Evolutionary conservation across 2,888 invertebrate species (phyloP).

Genomic region (Napeogenes sylphis): DNA sequence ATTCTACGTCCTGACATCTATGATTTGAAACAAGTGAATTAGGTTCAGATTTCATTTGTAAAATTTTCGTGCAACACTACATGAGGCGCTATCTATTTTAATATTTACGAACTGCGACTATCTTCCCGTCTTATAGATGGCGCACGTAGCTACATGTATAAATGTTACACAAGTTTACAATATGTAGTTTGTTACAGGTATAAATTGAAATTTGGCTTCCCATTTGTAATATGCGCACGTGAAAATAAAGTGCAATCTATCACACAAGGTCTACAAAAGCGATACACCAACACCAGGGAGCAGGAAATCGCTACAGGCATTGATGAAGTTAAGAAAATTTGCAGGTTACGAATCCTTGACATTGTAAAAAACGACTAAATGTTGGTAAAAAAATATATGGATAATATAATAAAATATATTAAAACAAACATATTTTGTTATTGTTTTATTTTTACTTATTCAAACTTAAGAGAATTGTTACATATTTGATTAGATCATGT

Average conservation of each 20-base stretch:
- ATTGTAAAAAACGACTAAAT: slow-evolving; percentile 50
- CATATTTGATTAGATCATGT: slow-evolving; percentile 23
- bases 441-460: slow-evolving; percentile 20
- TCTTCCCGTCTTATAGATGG: slow-evolving; percentile 14
- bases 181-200: slow-evolving; percentile 66
- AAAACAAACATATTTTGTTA: slow-evolving; percentile 8
- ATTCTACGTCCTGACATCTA: not conserved
- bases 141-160: not conserved
- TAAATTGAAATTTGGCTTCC: slow-evolving; percentile 81
- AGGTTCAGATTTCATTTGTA: not conserved
- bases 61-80: too few species aligned
- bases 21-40: not conserved
- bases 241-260: slow-evolving; percentile 80
- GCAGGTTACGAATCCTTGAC: slow-evolving; percentile 76
- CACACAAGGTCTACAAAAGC: slow-evolving; percentile 71
- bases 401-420: slow-evolving; percentile 4
- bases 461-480: slow-evolving; percentile 18
- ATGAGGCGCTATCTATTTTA: too few species aligned
- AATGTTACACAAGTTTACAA: not conserved
- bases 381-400: slow-evolving; percentile 12
- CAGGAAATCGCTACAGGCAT: slow-evolving; percentile 78
- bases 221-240: slow-evolving; percentile 82
- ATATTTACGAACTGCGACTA: too few species aligned
- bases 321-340: slow-evolving; percentile 83
- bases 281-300: slow-evolving; percentile 73